Evolutionary conservation across 2,888 invertebrate genomes (phyloP), one percentile per base, ranked within the genome.

Genomic region (Chymomyza caudatula): DNA sequence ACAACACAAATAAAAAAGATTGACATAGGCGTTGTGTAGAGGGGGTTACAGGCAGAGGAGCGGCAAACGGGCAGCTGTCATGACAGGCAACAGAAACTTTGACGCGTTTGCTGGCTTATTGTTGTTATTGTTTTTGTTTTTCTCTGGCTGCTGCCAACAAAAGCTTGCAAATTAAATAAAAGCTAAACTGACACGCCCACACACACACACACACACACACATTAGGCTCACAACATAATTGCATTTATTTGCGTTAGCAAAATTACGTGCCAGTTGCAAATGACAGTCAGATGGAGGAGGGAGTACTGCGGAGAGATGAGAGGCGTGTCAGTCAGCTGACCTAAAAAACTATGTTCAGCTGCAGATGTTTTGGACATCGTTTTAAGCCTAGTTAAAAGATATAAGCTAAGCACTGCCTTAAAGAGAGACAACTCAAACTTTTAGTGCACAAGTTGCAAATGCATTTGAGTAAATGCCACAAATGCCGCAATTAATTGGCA

Each of bases 401-500:
- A 37, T 37, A 37, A 37, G 29, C 29, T 3, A 37, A 37, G 29
- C 11, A 11, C 11, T 37, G 29, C 29, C 29, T n/a, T n/a, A n/a
- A n/a, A n/a, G n/a, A n/a, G n/a, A n/a, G n/a, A n/a, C n/a, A 37
- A 37, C 29, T 37, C 11, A 11, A 37, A 37, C 11, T 37, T 4
- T 37, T 37, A 52, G 22, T 22, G n/a, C 19, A 17, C 20, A 23
- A 23, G 23, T 20, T 52, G 3, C 13, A n/a, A n/a, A 19, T 49
- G 49, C 49, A 49, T 49, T 49, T 49, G n/a, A 49, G 15, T 13
- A 49, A 49, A 23, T 20, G 8, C 29, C 29, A 11, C 29, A 37
- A 23, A 58, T 58, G 22, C 20, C 15, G 58, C 77, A 85, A 65
- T 86, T 82, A 82, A 82, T 82, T 82, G 81, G 86, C 73, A 86